Conservation (phyloP, 1,140 invertebrate species). For the Pollicipes pollicipes region DNA sequence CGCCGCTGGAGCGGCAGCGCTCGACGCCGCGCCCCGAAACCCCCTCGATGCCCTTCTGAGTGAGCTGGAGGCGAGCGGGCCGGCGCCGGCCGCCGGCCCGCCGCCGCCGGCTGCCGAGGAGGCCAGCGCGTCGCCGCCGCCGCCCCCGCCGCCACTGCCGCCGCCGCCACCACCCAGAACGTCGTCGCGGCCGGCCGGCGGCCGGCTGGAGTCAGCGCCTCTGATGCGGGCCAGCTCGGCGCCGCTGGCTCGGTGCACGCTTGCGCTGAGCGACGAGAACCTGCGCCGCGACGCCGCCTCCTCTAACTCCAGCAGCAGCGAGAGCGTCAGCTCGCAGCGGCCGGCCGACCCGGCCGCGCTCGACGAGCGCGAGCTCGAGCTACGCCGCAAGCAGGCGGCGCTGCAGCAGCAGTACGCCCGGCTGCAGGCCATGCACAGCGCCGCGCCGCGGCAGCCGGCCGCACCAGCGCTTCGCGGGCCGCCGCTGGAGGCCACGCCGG, state of each 20-base stretch:
- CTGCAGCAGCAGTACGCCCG: neutral
- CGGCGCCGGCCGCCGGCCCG: no score
- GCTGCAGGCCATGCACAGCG: neutral
- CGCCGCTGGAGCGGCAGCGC: neutral
- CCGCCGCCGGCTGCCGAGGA: no score
- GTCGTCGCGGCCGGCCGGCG: neutral
- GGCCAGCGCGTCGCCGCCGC: no score
- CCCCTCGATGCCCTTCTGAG: constrained; percentile 88
- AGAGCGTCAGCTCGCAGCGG: neutral
- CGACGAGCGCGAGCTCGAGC: neutral
- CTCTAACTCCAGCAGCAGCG: neutral
- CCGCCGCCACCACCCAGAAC: neutral
- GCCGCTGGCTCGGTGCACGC: neutral
- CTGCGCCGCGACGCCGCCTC: neutral
- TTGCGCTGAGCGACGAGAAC: neutral
- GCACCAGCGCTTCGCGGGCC: neutral
- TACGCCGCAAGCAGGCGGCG: neutral
- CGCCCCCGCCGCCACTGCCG: no score
- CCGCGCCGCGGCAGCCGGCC: no score
- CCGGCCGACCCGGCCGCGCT: neutral
- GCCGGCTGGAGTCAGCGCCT: neutral
- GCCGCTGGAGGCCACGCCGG: neutral
- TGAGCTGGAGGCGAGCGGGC: constrained; percentile 42
- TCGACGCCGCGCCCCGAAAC: constrained; percentile 30
- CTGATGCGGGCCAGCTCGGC: neutral